Base-by-base conservation (phyloP, 2,113 vertebrate species). In the Scomber scombrus region DNA sequence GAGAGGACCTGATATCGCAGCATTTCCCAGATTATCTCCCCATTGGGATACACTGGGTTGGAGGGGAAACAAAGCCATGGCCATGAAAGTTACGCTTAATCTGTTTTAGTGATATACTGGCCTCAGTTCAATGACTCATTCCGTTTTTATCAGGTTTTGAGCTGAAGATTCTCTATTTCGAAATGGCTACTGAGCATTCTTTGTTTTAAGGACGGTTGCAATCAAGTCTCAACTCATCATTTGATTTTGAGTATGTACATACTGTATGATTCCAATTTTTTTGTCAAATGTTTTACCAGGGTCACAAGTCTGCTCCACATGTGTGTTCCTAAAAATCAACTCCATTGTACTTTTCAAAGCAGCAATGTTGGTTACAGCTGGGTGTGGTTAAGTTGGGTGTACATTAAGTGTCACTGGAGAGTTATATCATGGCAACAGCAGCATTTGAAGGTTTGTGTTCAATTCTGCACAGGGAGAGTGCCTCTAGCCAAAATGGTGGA, bases 21-120 rank as follows among this genome's bases (percentile, higher is more conserved):
- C 87, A 67, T 90, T 91, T 91, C 89, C 89, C 88, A 91, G 90
- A 93, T 93, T 90, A 92, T 90, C 88, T 91, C 78, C 91, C 93
- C 79, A 73, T 50, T 89, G 92, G 90, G 91, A 93, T 80, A 71
- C 78, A 77, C 77, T 75, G 78, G 88, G 84, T 82, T 85, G 89
- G 89, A 88, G 87, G 83, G 87, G 89, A 90, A 90, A 93, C 79
- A 70, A 89, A 91, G 84, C 81, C 45, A 29, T 72, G 69, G 87
- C 85, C 88, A 86, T 91, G 87, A 91, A 90, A 91, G 88, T 92
- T 91, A 69, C 58, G 65, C 83, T 86, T 86, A 91, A 89, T 89
- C 88, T 91, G 80, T 90, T 92, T 87, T 80, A 81, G 87, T 58
- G 71, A 88, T 85, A 86, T 47, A 70, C 66, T 76, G 84, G 81